A percentile compares a stretch with the other conserved stretches of the same genome.
phyloP scores from a whole-genome alignment of 2,888 invertebrate species.

The Drosophila multiciliata region DNA sequence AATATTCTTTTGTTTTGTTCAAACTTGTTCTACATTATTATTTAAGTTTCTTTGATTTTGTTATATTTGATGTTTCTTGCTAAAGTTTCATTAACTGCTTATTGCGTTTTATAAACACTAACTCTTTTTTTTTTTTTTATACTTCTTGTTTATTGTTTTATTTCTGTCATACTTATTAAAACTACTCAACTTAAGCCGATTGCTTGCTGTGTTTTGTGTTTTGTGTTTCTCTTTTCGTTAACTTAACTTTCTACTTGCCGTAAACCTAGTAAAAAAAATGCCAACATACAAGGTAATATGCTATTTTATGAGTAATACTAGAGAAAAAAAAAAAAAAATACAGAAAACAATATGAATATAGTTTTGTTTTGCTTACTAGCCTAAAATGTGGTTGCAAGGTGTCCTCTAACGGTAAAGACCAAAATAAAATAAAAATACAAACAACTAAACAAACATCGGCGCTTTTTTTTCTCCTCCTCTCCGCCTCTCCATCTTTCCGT shows the following conservation, averaged over 20 bases:
- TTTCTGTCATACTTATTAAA: slow-evolving; percentile 61
- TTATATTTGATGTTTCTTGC: slow-evolving; percentile 23
- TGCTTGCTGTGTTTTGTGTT: slow-evolving; percentile 33
- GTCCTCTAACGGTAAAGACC: slow-evolving; percentile 56
- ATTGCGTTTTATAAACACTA: slow-evolving; percentile 80
- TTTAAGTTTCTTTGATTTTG: slow-evolving; percentile 21
- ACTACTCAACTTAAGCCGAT: slow-evolving; percentile 74
- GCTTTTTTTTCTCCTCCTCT: not conserved
- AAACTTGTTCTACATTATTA: slow-evolving; percentile 66
- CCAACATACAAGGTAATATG: slow-evolving; percentile 66
- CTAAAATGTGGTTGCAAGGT: slow-evolving; percentile 76
- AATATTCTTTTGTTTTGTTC: slow-evolving; percentile 48
- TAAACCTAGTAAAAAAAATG: slow-evolving; percentile 63
- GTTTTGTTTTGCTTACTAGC: slow-evolving; percentile 63
- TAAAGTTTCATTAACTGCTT: slow-evolving; percentile 52
- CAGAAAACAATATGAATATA: slow-evolving; percentile 28
- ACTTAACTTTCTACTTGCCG: slow-evolving; percentile 50
- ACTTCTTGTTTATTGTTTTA: slow-evolving; percentile 12
- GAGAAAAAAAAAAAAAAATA: slow-evolving; percentile 61
- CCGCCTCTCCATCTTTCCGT: slow-evolving; percentile 24
- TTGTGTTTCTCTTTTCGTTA: slow-evolving; percentile 17
- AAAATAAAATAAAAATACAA: slow-evolving; percentile 34
- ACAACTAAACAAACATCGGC: slow-evolving; percentile 34
- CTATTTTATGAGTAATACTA: slow-evolving; percentile 66
- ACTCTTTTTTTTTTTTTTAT: slow-evolving; percentile 41